Percentiles rank a stretch among this genome's conserved stretches.
phyloP scores from a whole-genome alignment of 2,797 vertebrate genomes.

The Champsocephalus esox region DNA sequence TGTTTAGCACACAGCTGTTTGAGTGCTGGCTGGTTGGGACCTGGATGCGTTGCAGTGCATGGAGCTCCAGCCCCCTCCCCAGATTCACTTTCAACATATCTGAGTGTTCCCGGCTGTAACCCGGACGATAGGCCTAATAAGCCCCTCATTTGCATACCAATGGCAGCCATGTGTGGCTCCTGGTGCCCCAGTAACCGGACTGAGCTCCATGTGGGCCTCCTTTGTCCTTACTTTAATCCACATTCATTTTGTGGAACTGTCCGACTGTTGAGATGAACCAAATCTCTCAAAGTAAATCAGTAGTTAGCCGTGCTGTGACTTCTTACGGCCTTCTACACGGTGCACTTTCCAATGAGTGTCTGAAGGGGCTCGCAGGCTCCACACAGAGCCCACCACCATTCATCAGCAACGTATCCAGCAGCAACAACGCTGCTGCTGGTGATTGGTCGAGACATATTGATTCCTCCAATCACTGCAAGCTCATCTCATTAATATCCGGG shows the following conservation, averaged over 20 bases:
- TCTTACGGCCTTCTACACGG: no score
- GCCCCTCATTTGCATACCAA: slow-evolving; percentile 87
- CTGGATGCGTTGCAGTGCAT: slow-evolving; percentile 42
- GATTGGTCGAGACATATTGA: no score
- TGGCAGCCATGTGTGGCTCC: slow-evolving; percentile 83
- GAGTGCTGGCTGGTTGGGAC: slow-evolving; percentile 48
- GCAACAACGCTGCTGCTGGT: no score
- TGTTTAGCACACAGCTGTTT: slow-evolving; percentile 34
- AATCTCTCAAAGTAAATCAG: slow-evolving; percentile 19
- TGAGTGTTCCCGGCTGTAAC: slow-evolving; percentile 85
- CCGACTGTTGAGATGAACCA: slow-evolving; percentile 59
- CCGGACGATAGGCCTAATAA: slow-evolving; percentile 88
- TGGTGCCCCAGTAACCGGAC: slow-evolving; percentile 74
- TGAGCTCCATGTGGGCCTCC: slow-evolving; percentile 67
- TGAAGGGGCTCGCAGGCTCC: no score
- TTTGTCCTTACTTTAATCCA: slow-evolving; percentile 78
- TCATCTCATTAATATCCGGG: no score
- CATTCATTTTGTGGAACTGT: slow-evolving; percentile 61
- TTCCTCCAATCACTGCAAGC: no score
- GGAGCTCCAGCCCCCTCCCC: slow-evolving; percentile 59
- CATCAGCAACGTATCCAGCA: no score
- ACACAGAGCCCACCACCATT: no score
- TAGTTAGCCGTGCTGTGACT: no score
- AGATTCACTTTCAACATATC: slow-evolving; percentile 86
- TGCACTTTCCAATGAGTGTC: no score